A percentile compares a stretch with the other conserved stretches of the same genome.
phyloP scores from a whole-genome alignment of 1,140 invertebrate species.

The Diorhabda elongata region DNA sequence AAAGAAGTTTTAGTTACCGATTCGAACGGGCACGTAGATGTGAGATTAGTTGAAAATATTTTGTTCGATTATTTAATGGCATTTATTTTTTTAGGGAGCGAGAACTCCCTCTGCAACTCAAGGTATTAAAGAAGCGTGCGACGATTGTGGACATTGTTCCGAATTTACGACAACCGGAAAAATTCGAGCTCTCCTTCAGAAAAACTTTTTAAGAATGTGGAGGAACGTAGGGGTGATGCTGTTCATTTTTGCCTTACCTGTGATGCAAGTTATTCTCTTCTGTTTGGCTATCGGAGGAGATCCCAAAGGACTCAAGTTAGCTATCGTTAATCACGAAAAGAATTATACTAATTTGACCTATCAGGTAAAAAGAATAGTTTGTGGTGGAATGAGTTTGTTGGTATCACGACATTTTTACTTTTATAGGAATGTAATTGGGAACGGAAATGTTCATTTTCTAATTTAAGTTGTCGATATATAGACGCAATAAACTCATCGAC shows the following conservation, averaged over 20 bases:
- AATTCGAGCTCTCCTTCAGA: constrained; percentile 73
- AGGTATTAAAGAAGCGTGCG: constrained; percentile 34
- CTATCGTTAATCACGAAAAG: constrained; percentile 81
- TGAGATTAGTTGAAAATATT: constrained; percentile 22
- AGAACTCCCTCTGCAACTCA: constrained; percentile 33
- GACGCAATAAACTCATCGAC: constrained; percentile 62
- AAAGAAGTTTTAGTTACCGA: constrained; percentile 81
- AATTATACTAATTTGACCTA: constrained; percentile 53
- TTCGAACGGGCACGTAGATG: constrained; percentile 58
- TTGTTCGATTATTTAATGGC: not conserved
- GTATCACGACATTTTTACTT: not conserved
- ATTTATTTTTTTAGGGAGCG: constrained; percentile 16
- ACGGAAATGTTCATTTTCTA: constrained; percentile 60
- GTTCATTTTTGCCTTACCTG: constrained; percentile 87
- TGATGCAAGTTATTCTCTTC: constrained; percentile 90
- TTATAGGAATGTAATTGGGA: constrained; percentile 48
- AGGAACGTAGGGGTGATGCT: constrained; percentile 84
- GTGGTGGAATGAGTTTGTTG: not conserved
- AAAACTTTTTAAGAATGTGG: constrained; percentile 88
- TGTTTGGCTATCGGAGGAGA: constrained; percentile 91
- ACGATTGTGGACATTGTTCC: constrained; percentile 41
- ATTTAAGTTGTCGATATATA: constrained; percentile 74
- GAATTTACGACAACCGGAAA: constrained; percentile 49
- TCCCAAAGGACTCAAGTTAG: constrained; percentile 76
- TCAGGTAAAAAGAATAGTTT: constrained; percentile 32